Evolutionary conservation across 2,797 vertebrate genomes (phyloP), one percentile per base, ranked within the genome.

Genomic region (Cossypha heuglini): DNA sequence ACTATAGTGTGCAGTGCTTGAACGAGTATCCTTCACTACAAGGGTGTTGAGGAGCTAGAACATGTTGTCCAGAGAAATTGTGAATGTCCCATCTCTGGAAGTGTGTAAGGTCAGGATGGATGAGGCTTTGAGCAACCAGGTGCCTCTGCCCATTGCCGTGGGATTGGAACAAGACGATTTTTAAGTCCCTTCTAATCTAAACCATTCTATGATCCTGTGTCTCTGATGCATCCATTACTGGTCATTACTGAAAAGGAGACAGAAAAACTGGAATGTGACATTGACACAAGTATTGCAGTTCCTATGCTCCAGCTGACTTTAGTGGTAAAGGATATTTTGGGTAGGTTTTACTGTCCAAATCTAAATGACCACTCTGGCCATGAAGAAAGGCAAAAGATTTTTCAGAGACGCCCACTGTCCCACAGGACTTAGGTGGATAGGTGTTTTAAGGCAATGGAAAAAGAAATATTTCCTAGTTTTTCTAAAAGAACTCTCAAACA

Each of bases 11-110:
- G 31, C 12, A 66, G n/a, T 48, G 18, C 24, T 66, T 77, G 37
- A 73, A 42, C 0, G 3, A n/a, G 11, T 31, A 45, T 24, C 25
- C 42, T n/a, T 63, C 13, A 1, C 12, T 19, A 1, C 0, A 1
- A 20, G 2, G 9, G 2, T 35, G 18, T 8, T 67, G 64, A 67
- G 31, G 10, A 13, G 6, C 17, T 10, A 62, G 33, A 22, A 9
- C 4, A 62, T 5, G 7, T 5, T 58, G 5, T 5, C 16, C 69
- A 67, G 54, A 72, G 35, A 63, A 5, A 1, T 0, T 62, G 49
- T 26, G 12, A 12, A 4, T 52, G 54, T 16, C 16, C 12, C n/a
- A 43, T 29, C 12, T 31, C 21, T 63, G 35, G 12, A 25, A 29
- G 12, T 31, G 35, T 48, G 31, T 26, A 46, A 45, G 19, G 3